A percentile compares a stretch with the other conserved stretches of the same genome.
phyloP scores from a whole-genome alignment of 1,140 invertebrate genomes.

The Holcopasites calliopsidis region DNA sequence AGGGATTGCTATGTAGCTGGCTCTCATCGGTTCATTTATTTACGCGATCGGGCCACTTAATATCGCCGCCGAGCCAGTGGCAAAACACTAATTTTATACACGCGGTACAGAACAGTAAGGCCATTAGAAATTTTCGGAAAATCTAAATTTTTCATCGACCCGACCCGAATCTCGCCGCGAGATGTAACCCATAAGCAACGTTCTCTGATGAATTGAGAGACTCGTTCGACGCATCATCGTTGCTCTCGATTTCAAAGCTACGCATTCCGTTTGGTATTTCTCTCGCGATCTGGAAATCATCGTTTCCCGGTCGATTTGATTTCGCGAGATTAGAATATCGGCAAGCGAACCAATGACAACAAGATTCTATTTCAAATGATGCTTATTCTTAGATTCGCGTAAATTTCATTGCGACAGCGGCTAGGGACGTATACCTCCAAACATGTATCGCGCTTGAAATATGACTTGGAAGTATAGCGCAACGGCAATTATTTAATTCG shows the following conservation, averaged over 20 bases:
- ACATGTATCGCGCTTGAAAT: conserved; percentile 63
- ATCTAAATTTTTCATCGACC: conserved; percentile 27
- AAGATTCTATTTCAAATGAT: conserved; percentile 59
- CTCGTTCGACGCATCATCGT: neutral
- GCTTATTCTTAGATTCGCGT: conserved; percentile 62
- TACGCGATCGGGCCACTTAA: conserved; percentile 31
- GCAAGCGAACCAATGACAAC: conserved; percentile 60
- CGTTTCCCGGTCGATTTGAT: conserved; percentile 27
- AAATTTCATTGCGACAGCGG: conserved; percentile 65
- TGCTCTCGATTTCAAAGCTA: neutral
- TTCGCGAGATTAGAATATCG: conserved; percentile 51
- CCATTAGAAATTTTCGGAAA: neutral
- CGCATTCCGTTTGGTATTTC: too few relatives aligned
- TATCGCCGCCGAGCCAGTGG: neutral
- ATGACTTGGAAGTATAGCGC: conserved; percentile 60
- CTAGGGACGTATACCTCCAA: conserved; percentile 54
- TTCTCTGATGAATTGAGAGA: neutral
- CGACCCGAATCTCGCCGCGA: neutral
- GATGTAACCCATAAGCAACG: neutral
- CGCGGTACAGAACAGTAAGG: too few relatives aligned
- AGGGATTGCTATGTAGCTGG: conserved; percentile 27
- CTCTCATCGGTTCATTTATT: conserved; percentile 54
- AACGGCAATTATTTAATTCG: conserved; percentile 61
- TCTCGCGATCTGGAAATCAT: neutral
- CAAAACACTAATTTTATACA: conserved; percentile 31